Percentiles rank a stretch among this genome's conserved stretches.
phyloP scores from a whole-genome alignment of 2,888 invertebrate genomes.

The Euplagia quadripunctaria region DNA sequence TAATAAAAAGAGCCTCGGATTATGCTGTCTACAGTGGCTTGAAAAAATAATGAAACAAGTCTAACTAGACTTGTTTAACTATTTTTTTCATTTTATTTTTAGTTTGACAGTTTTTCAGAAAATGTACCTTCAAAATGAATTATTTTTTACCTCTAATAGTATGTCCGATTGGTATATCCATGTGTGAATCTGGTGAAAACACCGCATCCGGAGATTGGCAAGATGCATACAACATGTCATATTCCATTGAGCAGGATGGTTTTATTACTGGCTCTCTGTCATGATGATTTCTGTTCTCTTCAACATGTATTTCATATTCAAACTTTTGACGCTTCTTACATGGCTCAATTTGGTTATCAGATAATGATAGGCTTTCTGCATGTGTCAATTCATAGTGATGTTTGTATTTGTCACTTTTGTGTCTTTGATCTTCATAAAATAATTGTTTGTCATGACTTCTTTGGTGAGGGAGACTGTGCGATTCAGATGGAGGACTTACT shows the following conservation, averaged over 20 bases:
- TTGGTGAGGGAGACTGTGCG: conserved; percentile 37
- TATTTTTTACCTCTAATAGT: conserved; percentile 65
- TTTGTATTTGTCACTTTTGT: conserved; percentile 53
- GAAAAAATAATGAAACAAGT: too few relatives aligned
- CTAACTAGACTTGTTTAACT: too few relatives aligned
- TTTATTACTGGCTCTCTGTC: conserved; percentile 43
- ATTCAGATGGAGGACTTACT: conserved; percentile 65
- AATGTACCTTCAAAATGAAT: neutral
- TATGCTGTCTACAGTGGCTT: too few relatives aligned
- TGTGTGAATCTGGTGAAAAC: conserved; percentile 45
- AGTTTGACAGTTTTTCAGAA: too few relatives aligned
- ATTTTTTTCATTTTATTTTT: conserved; percentile 3
- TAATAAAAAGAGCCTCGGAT: too few relatives aligned
- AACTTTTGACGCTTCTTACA: conserved; percentile 61
- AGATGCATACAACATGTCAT: conserved; percentile 51
- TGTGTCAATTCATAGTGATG: conserved; percentile 51
- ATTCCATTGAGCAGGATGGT: conserved; percentile 23
- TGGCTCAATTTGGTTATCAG: conserved; percentile 65
- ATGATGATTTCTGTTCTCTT: conserved; percentile 44
- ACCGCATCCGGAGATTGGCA: conserved; percentile 75
- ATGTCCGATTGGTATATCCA: conserved; percentile 46
- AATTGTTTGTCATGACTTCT: conserved; percentile 28
- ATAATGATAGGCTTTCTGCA: conserved; percentile 57
- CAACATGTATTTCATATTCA: conserved; percentile 43
- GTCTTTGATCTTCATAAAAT: conserved; percentile 32